Evolutionary conservation across 2,888 invertebrate genomes (phyloP).

Genomic region (Catocala nupta): DNA sequence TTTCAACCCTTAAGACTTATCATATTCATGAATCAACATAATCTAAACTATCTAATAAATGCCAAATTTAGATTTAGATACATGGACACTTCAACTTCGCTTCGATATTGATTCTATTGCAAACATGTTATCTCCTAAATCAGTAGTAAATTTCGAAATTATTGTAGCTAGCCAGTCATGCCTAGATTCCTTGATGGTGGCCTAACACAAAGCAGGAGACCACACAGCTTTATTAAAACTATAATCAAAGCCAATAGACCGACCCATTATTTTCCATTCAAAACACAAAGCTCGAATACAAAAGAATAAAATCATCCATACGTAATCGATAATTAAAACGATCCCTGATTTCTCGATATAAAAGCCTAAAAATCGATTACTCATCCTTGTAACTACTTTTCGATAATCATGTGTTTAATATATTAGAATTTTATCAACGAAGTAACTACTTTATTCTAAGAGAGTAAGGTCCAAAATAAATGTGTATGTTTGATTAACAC

Average conservation of each 20-base stretch:
- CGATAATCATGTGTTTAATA: constrained; percentile 47
- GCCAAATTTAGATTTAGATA: no score
- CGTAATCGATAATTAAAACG: constrained; percentile 58
- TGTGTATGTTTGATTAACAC: constrained; percentile 40
- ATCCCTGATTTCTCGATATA: constrained; percentile 47
- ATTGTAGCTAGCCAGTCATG: no score
- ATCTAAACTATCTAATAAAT: no score
- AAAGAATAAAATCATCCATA: constrained; percentile 32
- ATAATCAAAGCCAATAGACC: constrained; percentile 38
- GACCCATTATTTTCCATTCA: constrained; percentile 51
- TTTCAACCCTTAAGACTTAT: no score
- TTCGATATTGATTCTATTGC: no score
- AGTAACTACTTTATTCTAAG: neutral
- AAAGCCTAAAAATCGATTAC: constrained; percentile 59
- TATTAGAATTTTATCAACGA: constrained; percentile 1
- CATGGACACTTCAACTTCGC: no score
- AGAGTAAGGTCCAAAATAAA: constrained; percentile 17
- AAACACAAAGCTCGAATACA: constrained; percentile 17
- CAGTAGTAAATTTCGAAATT: no score
- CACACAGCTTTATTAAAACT: neutral
- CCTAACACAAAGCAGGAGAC: no score
- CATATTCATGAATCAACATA: no score
- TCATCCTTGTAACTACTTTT: constrained; percentile 55
- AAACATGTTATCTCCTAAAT: no score
- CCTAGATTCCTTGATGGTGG: no score